phyloP scores from a whole-genome alignment of 2,888 invertebrate genomes.

The Cantharis nigra region DNA sequence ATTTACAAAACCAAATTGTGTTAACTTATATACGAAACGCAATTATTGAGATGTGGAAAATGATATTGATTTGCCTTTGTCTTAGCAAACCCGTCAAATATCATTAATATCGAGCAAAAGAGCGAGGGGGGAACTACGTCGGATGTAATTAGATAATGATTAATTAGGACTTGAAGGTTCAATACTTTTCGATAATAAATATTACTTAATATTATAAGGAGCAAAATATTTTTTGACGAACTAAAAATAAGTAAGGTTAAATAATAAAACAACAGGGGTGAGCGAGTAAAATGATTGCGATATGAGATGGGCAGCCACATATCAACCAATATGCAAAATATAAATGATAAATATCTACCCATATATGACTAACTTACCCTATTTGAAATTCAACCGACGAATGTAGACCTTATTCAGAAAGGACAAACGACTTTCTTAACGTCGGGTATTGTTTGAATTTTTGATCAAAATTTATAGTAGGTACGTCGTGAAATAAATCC shows the following conservation, averaged over 20 bases:
- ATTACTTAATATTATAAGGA: slow-evolving; percentile 16
- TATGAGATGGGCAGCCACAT: slow-evolving; percentile 22
- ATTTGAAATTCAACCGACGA: slow-evolving; percentile 27
- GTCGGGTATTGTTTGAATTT: slow-evolving; percentile 42
- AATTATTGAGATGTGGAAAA: slow-evolving; percentile 33
- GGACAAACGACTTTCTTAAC: slow-evolving; percentile 35
- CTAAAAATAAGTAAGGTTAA: background rate
- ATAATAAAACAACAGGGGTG: background rate
- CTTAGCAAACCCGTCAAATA: slow-evolving; percentile 31
- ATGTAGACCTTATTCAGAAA: slow-evolving; percentile 31
- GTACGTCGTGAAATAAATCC: slow-evolving; percentile 50
- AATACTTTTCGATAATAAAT: slow-evolving; percentile 31
- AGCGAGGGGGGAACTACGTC: slow-evolving; percentile 22
- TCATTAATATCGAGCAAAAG: slow-evolving; percentile 30
- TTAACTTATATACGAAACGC: slow-evolving; percentile 28
- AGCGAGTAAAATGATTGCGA: background rate
- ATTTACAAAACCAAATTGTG: slow-evolving; percentile 23
- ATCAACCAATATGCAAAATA: slow-evolving; percentile 39
- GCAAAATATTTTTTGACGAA: background rate
- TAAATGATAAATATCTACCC: slow-evolving; percentile 39
- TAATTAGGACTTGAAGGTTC: slow-evolving; percentile 31
- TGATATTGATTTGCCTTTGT: slow-evolving; percentile 33
- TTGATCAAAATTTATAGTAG: slow-evolving; percentile 51
- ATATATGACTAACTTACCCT: slow-evolving; percentile 36
- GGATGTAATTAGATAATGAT: slow-evolving; percentile 33